Evolutionary conservation across 2,113 vertebrate genomes (phyloP), one percentile per base, ranked within the genome.

Genomic region (Aptenodytes forsteri): DNA sequence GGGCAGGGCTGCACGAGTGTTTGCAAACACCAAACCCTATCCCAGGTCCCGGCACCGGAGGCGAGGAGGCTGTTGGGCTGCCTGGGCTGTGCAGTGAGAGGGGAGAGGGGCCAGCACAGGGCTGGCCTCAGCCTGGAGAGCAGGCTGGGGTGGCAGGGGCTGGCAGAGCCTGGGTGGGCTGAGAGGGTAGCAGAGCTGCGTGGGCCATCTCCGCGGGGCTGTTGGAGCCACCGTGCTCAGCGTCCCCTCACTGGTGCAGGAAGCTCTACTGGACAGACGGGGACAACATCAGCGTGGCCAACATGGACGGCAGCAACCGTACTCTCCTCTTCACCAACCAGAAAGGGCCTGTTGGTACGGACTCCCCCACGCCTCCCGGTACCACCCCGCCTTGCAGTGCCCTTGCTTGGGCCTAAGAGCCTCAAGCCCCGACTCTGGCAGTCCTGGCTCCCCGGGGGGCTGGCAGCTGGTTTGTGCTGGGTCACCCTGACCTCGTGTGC

Each of bases 221-320:
- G 23, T 11, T 9, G 30, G 10, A 29, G 27, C 64, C 5, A 1
- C 25, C 1, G 0, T 9, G 27, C 80, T 88, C 50, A 36, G 2
- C 8, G 46, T 38, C 12, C 44, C 30, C 34, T 18, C 23, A 3
- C 32, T 0, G 9, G 7, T 77, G 13, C 93, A 99, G 99, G 86
- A 99, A 99, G 93, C 98, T 99, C 5, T 99, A 99, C 97, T 99
- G 99, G 99, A 99, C 99, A 0, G 99, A 99, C 0, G 99, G 99
- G 7, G 99, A 99, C 97, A 99, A 99, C 96, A 99, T 99, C 98
- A 99, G 98, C 46, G 98, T 99, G 97, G 99, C 99, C 93, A 99
- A 99, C 97, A 99, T 99, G 99, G 99, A 99, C 0, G 99, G 99
- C 90, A 99, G 97, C 97, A 99, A 99, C 97, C 98, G 77, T 52